Evolutionary conservation across 2,888 invertebrate genomes (phyloP), one percentile per base, ranked within the genome.

Genomic region (Camptogramma bilineatum): DNA sequence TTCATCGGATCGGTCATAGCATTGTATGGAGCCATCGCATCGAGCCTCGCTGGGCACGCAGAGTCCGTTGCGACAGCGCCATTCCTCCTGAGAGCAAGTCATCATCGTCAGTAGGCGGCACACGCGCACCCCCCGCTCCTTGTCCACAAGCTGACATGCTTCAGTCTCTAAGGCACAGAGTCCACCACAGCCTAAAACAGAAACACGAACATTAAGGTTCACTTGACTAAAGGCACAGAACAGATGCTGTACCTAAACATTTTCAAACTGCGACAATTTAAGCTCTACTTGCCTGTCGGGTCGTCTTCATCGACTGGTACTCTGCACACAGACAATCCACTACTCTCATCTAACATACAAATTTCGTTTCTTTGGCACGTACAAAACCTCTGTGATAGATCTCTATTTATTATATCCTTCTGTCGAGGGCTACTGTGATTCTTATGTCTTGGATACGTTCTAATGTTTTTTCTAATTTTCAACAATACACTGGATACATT

Each of bases 1-100:
- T 90, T 97, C 96, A 84, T 97, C 96, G 17, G 95, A 95, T 80
- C 95, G 94, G 81, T 96, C 96, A 73, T 95, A 95, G 84, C 97
- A 97, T 80, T 97, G 95, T 76, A 96, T 94, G 60, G 94, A 90
- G 13, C 96, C 96, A 80, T 97, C 96, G 84, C 97, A 97, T 34
- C 95, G 94, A 63, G 95, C 94, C 28, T 88, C 90, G 42, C 89
- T 84, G 0, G 95, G 92, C 52, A 96, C 95, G 79, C 96, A 97
- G 63, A 95, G 92, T 17, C 94, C 94, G 77, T 96, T 96, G n/a
- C 94, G 94, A 80, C 97, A 97, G 59, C 95, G 95, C 95, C 96
- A 96, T 77, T 95, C 95, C 62, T 94, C 91, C 28, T 94, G 85
- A 16, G 95, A 91, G 76, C 96, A 97, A 51, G 93, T 89, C 57